Conservation (phyloP, 2,797 vertebrate species). For the Pelochelys cantorii region DNA sequence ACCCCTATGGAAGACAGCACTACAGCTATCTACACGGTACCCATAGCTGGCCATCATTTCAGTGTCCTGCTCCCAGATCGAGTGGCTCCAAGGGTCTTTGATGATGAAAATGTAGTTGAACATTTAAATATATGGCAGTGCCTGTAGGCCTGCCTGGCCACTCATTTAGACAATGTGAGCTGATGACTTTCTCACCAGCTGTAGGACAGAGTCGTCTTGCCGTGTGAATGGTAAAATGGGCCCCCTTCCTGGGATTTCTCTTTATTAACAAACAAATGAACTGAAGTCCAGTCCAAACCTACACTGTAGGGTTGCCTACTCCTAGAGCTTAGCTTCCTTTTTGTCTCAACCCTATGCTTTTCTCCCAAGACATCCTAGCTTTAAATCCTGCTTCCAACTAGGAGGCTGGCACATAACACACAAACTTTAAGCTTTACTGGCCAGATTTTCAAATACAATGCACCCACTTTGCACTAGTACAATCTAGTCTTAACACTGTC, state of each 20-base stretch:
- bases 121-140: not conserved
- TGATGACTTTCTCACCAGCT: not conserved
- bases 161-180: not conserved
- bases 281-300: not conserved
- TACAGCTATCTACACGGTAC: not conserved
- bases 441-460: not conserved
- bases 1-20: not conserved
- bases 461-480: not conserved
- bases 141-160: not conserved
- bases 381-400: not conserved
- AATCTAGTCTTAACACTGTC: not conserved
- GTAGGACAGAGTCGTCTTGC: not conserved
- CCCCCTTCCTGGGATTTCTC: not conserved
- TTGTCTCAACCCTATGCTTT: not conserved
- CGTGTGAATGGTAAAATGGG: not conserved
- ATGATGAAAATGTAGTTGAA: not conserved
- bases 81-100: not conserved
- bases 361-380: not conserved
- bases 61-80: not conserved
- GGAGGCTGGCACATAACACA: not conserved
- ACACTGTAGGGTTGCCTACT: not conserved
- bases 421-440: not conserved
- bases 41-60: not conserved
- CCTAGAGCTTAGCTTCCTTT: not conserved
- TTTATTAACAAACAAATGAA: not conserved